These are phyloP conservation scores for Mechanitis mazaeus DNA, from an alignment of 2,888 invertebrate species.

Conservation along the genomic window DNA sequence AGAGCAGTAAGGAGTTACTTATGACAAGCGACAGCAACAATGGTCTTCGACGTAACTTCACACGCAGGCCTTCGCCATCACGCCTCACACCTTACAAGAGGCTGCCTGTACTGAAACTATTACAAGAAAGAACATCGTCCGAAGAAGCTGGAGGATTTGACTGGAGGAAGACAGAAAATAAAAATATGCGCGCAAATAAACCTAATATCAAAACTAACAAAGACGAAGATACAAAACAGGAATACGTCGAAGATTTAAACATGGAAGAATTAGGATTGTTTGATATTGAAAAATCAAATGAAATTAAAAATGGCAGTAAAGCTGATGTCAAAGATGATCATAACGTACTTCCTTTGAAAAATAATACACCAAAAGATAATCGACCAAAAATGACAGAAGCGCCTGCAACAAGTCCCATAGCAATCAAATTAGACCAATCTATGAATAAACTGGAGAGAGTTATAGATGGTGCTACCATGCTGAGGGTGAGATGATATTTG, in stretches of 20 bases:
- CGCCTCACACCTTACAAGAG: constrained; percentile 54
- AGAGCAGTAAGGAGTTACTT: constrained; percentile 78
- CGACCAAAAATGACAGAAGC: constrained; percentile 15
- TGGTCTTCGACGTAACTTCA: constrained; percentile 55
- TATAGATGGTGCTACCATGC: constrained; percentile 55
- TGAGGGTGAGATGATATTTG: constrained; percentile 42
- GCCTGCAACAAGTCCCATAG: constrained; percentile 15
- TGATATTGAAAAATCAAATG: constrained; percentile 38
- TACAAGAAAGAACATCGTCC: constrained; percentile 22
- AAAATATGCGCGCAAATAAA: constrained; percentile 17
- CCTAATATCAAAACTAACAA: constrained; percentile 33
- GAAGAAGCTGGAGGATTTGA: constrained; percentile 18
- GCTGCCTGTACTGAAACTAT: constrained; percentile 28
- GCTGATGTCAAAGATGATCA: constrained; percentile 18
- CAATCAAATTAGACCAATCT: constrained; percentile 45
- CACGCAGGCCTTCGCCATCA: constrained; percentile 54
- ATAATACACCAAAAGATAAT: constrained; percentile 12
- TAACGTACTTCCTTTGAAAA: constrained; percentile 8
- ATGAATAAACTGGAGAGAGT: constrained; percentile 53
- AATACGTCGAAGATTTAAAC: constrained; percentile 34
- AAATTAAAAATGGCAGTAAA: background rate
- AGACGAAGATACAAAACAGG: constrained; percentile 17
- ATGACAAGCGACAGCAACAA: constrained; percentile 76
- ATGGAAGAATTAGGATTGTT: constrained; percentile 50
- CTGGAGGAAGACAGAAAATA: background rate